Base-by-base conservation (phyloP, 2,113 vertebrate genomes). In the Rhea pennata region DNA sequence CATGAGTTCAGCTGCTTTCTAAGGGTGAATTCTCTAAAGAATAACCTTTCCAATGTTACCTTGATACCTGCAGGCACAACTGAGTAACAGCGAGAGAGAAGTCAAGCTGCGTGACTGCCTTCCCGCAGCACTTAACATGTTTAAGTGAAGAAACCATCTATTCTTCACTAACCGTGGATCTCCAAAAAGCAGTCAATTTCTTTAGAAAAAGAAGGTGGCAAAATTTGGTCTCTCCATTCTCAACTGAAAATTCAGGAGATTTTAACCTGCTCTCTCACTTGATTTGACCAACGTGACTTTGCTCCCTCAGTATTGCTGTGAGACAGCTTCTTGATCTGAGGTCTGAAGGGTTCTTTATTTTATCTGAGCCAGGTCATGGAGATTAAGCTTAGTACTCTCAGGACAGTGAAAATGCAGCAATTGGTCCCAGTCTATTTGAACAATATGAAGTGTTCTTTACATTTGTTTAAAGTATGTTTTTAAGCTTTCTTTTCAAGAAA, bases 351-450 rank as follows among this genome's bases (percentile, higher is more conserved):
- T 8, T 36, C 69, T 92, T 36, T 10, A 51, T 78, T 93, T 91
- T 46, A 87, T 1, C 6, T 56, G 12, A 56, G 9, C 17, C 66
- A 86, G 22, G 23, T 64, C 46, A 94, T n/a, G 12, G 46, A 71
- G 39, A 53, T 12, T 27, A 50, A 48, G 14, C 19, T 56, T 31
- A 73, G 5, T 6, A 6, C 31, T 91, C 17, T 75, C 62, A 48
- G 10, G 53, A 6, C n/a, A 64, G 10, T 59, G 7, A 44, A 70
- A 88, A 73, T 3, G 1, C 12, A 67, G 20, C 4, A 42, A 56
- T 2, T 15, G 3, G 29, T 33, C 44, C 15, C 50, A 1, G 1
- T 59, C 16, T 0, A 0, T 11, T 78, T 65, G 23, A 21, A 74
- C 8, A 39, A 56, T 0, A 6, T 66, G 15, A 3, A 0, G 26